Conservation (phyloP, 2,888 invertebrate species). For the Aspidapion aeneum region DNA sequence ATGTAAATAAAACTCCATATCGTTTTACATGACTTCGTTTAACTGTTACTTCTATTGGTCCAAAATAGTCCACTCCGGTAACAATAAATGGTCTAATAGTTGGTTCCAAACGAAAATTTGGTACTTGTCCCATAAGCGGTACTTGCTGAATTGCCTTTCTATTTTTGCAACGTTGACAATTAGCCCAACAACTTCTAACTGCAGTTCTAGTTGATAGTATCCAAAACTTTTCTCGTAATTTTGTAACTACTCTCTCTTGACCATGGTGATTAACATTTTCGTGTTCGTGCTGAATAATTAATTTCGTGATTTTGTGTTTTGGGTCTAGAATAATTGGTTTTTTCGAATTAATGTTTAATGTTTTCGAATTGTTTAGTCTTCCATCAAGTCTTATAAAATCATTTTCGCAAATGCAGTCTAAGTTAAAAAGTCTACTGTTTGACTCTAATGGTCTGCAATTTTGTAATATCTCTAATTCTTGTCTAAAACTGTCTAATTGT, state of each 20-base stretch:
- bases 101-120: not conserved
- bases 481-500: not conserved
- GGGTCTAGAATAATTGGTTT: not conserved
- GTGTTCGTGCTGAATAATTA: conserved; percentile 2
- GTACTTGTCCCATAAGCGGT: conserved; percentile 4
- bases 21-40: not conserved
- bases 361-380: not conserved
- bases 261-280: conserved; percentile 4
- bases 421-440: not conserved
- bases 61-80: not conserved
- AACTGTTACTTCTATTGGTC: not conserved
- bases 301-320: conserved; percentile 3
- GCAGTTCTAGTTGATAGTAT: not conserved
- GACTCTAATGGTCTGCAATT: not conserved
- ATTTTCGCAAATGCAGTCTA: not conserved
- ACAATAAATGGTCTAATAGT: not conserved
- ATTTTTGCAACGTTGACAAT: conserved; percentile 3
- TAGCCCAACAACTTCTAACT: conserved; percentile 1
- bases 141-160: not conserved
- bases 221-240: conserved; percentile 3
- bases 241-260: conserved; percentile 4
- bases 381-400: not conserved
- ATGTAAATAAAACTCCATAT: too few species aligned
- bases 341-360: not conserved
- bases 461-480: not conserved